Conservation (phyloP, 2,888 invertebrate species). For the Limnephilus rhombicus region DNA sequence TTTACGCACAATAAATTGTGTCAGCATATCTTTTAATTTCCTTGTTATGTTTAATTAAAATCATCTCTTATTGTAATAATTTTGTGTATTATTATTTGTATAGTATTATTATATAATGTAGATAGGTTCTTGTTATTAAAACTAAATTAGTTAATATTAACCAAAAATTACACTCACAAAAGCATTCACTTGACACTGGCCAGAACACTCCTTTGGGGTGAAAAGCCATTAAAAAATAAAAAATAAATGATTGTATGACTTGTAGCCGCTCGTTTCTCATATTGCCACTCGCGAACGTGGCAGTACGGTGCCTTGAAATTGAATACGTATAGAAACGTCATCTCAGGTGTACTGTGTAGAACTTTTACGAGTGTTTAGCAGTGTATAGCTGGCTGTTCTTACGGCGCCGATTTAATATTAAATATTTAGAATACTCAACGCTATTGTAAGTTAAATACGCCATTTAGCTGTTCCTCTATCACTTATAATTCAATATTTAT, state of each 20-base stretch:
- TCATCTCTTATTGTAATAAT: too few species aligned
- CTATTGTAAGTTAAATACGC: slow-evolving; percentile 12
- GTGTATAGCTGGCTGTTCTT: neutral
- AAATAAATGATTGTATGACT: neutral
- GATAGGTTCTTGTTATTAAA: too few species aligned
- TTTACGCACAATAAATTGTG: too few species aligned
- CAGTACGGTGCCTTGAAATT: slow-evolving; percentile 69
- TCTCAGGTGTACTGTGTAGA: slow-evolving; percentile 72
- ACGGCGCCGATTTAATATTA: neutral
- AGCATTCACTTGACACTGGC: too few species aligned
- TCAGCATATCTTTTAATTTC: too few species aligned
- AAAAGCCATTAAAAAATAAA: too few species aligned
- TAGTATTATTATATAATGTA: too few species aligned
- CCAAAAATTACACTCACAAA: too few species aligned
- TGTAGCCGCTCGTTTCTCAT: neutral
- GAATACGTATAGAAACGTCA: slow-evolving; percentile 78
- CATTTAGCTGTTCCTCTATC: neutral
- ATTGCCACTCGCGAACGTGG: slow-evolving; percentile 36
- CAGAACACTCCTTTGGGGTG: too few species aligned
- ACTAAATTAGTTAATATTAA: too few species aligned
- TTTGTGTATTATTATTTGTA: too few species aligned
- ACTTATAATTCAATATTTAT: neutral
- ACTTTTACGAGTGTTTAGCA: slow-evolving; percentile 8
- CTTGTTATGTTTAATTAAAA: too few species aligned
- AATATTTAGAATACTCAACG: neutral